A percentile compares a stretch with the other conserved stretches of the same genome.
Conservation (phyloP, 2,797 vertebrate genomes). For the Nothura maculosa region DNA sequence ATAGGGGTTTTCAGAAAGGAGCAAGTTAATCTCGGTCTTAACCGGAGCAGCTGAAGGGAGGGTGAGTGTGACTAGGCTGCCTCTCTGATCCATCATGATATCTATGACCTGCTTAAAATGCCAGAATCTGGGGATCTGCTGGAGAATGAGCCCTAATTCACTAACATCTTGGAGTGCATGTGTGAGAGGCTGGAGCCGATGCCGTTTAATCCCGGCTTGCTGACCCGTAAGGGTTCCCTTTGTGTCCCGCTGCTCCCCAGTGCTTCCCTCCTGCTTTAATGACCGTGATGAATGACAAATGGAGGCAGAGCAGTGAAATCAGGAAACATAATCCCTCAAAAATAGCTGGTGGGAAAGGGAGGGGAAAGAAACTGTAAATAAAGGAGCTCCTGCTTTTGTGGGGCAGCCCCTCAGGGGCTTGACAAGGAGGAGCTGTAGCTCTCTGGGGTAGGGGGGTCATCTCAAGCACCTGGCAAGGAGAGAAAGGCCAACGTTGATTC, state of each 20-base stretch:
- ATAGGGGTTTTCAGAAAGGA: not conserved
- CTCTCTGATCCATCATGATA: constrained; percentile 38
- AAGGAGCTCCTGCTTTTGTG: not conserved
- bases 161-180: not conserved
- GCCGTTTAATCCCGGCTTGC: constrained; percentile 35
- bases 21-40: not conserved
- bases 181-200: not conserved
- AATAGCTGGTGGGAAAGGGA: constrained; percentile 64
- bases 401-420: not conserved
- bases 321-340: constrained; percentile 75
- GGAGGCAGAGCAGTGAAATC: constrained; percentile 74
- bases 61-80: not conserved
- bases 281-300: constrained; percentile 52
- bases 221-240: constrained; percentile 36
- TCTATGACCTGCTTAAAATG: not conserved
- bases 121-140: not conserved
- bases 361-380: constrained; percentile 40
- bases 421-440: not conserved
- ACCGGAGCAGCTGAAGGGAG: not conserved
- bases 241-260: constrained; percentile 8
- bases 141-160: not conserved
- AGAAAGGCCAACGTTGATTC: not conserved
- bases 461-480: not conserved
- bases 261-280: constrained; percentile 30
- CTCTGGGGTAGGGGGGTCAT: not conserved